Percentiles rank a stretch among this genome's conserved stretches.
These are phyloP conservation scores for Moxostoma hubbsi DNA, from an alignment of 2,797 vertebrate species.

Conservation along the genomic window DNA sequence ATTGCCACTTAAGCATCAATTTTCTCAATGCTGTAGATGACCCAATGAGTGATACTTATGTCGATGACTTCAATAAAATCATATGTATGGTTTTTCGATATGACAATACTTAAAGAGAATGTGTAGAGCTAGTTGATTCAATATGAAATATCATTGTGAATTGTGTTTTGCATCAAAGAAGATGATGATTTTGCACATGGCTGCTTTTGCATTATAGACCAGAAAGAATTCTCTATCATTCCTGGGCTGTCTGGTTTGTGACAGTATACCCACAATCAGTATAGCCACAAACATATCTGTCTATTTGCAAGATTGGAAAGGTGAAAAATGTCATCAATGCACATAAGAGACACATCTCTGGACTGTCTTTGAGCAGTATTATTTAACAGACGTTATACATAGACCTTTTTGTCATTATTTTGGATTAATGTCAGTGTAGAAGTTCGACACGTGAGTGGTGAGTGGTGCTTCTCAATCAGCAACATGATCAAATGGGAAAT, in stretches of 20 bases:
- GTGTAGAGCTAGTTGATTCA: constrained; percentile 3
- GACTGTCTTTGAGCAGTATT: background rate
- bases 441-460: too few relatives aligned
- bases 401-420: background rate
- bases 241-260: constrained; percentile 25
- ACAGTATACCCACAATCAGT: constrained; percentile 17
- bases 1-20: too few relatives aligned
- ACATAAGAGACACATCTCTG: background rate
- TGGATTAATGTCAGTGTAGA: background rate
- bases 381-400: background rate
- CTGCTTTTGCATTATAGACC: constrained; percentile 25
- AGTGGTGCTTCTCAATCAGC: background rate
- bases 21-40: background rate
- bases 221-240: constrained; percentile 36
- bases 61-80: background rate
- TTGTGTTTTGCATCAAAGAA: constrained; percentile 13
- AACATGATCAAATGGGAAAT: too few relatives aligned
- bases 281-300: constrained; percentile 27
- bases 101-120: background rate
- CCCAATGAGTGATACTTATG: background rate
- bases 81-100: constrained; percentile 12
- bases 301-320: constrained; percentile 10
- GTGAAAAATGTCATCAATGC: background rate
- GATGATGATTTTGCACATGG: constrained; percentile 43
- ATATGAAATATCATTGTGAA: constrained; percentile 17